A percentile compares a stretch with the other conserved stretches of the same genome.
phyloP scores from a whole-genome alignment of 2,888 invertebrate genomes.

The Dasysyrphus albostriatus region DNA sequence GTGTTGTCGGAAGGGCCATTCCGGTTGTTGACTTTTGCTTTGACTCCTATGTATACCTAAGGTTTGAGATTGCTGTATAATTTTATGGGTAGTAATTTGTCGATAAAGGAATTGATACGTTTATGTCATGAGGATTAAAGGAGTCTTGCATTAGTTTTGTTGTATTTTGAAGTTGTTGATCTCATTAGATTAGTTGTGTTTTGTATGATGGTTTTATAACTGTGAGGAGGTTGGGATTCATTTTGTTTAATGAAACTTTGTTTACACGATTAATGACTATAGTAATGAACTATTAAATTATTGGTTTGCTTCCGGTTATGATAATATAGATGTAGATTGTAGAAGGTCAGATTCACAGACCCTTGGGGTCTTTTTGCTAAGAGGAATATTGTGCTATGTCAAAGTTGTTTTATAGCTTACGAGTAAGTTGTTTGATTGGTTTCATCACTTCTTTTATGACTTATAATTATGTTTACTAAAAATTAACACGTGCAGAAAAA shows the following conservation, averaged over 20 bases:
- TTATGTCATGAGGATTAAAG: constrained; percentile 22
- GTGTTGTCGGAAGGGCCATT: constrained; percentile 36
- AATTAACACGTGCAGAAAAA: too few relatives aligned
- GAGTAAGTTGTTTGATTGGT: too few relatives aligned
- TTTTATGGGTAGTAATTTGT: constrained; percentile 56
- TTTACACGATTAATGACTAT: not conserved
- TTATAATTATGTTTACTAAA: too few relatives aligned
- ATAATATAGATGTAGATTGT: not conserved
- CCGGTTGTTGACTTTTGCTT: constrained; percentile 62
- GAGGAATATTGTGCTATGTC: too few relatives aligned
- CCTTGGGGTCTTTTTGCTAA: too few relatives aligned
- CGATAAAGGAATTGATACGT: constrained; percentile 39
- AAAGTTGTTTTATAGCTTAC: too few relatives aligned
- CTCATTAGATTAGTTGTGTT: constrained; percentile 9
- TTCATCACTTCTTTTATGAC: too few relatives aligned
- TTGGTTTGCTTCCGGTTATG: not conserved
- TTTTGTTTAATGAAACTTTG: not conserved
- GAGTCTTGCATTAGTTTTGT: not conserved
- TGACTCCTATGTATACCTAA: not conserved
- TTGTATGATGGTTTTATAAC: not conserved
- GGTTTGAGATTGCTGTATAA: constrained; percentile 39
- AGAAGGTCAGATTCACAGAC: too few relatives aligned
- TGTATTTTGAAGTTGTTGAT: not conserved
- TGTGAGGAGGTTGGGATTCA: not conserved
- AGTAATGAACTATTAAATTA: not conserved